Evolutionary conservation across 2,113 vertebrate species (phyloP), one percentile per base, ranked within the genome.

Genomic region (Ascaphus truei): DNA sequence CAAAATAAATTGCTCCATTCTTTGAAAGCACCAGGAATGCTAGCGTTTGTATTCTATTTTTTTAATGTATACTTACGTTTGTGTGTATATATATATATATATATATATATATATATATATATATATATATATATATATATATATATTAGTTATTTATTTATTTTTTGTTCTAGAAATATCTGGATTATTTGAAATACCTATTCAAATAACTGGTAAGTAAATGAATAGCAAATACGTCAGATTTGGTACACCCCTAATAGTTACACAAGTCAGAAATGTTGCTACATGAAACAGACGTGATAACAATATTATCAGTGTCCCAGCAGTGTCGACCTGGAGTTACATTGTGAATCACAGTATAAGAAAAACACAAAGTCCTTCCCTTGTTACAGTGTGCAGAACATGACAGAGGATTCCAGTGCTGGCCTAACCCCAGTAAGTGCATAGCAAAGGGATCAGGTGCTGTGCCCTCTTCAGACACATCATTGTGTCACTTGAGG

Each of bases 271-370:
- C 66, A 75, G 62, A 63, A 75, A 74, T 55, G 65, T 43, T 55
- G 73, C 68, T 82, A 80, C 73, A 71, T 48, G 73, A 69, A 73
- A 56, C 39, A 68, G 63, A 77, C 72, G 23, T 33, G 72, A 83
- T 41, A 61, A 58, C 41, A 57, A 55, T 39, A 8, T 29, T 37
- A 47, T 50, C 30, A 60, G 13, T 39, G 26, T 43, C 63, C 51
- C 55, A 37, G 41, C 41, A 68, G 11, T 23, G 31, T 59, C 60
- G 31, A 61, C 45, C 43, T 51, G 31, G 41, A 59, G 31, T 57
- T 68, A 75, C 78, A 84, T 75, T 74, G 76, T 76, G 80, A 72
- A 85, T 90, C 88, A 90, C 86, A 90, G 87, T 86, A 89, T 89
- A 78, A 77, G 75, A 83, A 77, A 68, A 79, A 78, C 69, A 63